Evolutionary conservation across 2,888 invertebrate genomes (phyloP).

Genomic region (Lasioglossum villosulum): DNA sequence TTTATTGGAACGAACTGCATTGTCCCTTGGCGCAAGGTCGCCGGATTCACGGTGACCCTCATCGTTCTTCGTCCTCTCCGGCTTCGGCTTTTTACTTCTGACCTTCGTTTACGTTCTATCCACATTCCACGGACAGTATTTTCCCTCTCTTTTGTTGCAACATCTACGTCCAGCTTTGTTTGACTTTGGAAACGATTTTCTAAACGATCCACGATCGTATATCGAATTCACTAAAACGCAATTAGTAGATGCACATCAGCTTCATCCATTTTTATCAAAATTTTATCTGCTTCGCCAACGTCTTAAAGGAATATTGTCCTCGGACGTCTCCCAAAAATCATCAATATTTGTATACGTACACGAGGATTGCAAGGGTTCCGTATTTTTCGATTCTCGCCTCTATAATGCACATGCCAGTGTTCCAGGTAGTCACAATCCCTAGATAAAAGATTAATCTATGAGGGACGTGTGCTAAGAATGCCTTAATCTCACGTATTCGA

Average conservation of each 20-base stretch:
- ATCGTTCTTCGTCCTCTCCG: slow-evolving; percentile 25
- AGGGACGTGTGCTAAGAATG: too few species aligned
- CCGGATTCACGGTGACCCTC: slow-evolving; percentile 53
- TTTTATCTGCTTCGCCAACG: neutral
- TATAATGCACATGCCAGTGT: too few species aligned
- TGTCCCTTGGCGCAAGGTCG: slow-evolving; percentile 57
- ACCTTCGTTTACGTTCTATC: neutral
- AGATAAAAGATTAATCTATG: too few species aligned
- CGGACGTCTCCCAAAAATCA: too few species aligned
- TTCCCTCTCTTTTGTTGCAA: neutral
- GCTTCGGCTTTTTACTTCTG: neutral
- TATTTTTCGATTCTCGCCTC: too few species aligned
- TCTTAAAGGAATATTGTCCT: neutral
- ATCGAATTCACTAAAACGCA: neutral
- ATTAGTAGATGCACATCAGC: neutral
- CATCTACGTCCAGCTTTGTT: neutral
- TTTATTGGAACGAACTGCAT: slow-evolving; percentile 74
- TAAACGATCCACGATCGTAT: too few species aligned
- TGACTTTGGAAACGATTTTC: neutral
- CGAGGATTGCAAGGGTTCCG: too few species aligned
- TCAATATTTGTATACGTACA: too few species aligned
- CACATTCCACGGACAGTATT: neutral
- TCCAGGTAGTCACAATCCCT: too few species aligned
- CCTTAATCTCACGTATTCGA: too few species aligned
- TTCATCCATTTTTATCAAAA: neutral